These are phyloP conservation scores for Limnephilus auricula DNA, from an alignment of 2,888 invertebrate genomes.

Conservation along the genomic window DNA sequence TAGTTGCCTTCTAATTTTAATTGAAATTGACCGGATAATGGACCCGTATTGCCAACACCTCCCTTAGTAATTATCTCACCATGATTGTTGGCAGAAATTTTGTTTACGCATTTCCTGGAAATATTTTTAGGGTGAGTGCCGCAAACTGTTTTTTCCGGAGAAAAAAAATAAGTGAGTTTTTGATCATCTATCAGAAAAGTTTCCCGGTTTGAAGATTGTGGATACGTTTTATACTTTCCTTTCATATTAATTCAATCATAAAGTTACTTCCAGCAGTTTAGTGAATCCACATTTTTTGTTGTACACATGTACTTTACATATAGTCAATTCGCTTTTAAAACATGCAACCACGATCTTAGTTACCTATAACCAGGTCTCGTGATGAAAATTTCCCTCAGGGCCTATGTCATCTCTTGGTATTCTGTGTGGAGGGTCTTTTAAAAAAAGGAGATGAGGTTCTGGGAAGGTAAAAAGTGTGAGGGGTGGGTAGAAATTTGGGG, in stretches of 20 bases:
- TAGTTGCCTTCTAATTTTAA: neutral
- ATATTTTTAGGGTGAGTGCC: neutral
- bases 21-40: neutral
- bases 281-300: neutral
- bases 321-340: neutral
- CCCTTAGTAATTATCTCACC: neutral
- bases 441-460: no score
- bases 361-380: neutral
- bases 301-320: neutral
- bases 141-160: neutral
- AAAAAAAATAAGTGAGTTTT: neutral
- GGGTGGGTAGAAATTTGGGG: no score
- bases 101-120: neutral
- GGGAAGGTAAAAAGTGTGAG: no score
- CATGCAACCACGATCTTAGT: neutral
- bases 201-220: neutral
- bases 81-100: neutral
- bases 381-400: neutral
- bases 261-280: neutral
- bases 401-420: no score
- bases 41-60: neutral
- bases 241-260: neutral
- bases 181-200: neutral
- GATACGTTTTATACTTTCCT: neutral
- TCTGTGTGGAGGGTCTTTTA: no score